A percentile compares a stretch with the other conserved stretches of the same genome.
phyloP scores from a whole-genome alignment of 2,888 invertebrate species.

The Drosophila barbarae region DNA sequence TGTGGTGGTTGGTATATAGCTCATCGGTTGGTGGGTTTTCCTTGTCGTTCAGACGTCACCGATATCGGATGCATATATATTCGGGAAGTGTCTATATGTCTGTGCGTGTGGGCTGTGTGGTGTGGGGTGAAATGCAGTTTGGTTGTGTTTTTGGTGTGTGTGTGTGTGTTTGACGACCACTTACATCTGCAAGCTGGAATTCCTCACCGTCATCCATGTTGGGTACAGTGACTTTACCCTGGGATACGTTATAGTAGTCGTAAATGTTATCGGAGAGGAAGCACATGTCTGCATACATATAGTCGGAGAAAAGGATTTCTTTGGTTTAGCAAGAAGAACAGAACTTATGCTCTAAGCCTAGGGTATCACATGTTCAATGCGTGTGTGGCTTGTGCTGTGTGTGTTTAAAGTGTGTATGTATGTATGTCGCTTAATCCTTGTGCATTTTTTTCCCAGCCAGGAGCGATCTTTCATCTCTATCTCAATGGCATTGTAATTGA shows the following conservation, averaged over 20 bases:
- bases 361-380: constrained; percentile 14
- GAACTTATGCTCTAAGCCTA: constrained; percentile 39
- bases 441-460: constrained; percentile 37
- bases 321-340: constrained; percentile 60
- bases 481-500: constrained; percentile 24
- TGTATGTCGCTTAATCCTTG: constrained; percentile 20
- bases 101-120: constrained; percentile 6
- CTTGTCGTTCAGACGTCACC: constrained; percentile 65
- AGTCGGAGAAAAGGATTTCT: constrained; percentile 76
- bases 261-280: constrained; percentile 91
- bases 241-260: constrained; percentile 96
- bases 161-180: constrained; percentile 79
- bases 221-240: constrained; percentile 98
- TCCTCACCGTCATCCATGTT: constrained; percentile 97
- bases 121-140: constrained; percentile 17
- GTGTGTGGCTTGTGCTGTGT: constrained; percentile 17
- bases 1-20: constrained; percentile 36
- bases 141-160: constrained; percentile 20
- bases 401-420: constrained; percentile 13
- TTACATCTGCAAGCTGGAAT: constrained; percentile 92
- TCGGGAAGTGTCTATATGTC: constrained; percentile 33
- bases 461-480: constrained; percentile 48
- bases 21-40: constrained; percentile 36
- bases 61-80: constrained; percentile 46
- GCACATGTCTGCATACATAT: constrained; percentile 85